Base-by-base conservation (phyloP, 2,113 vertebrate genomes). In the Eidolon helvum region DNA sequence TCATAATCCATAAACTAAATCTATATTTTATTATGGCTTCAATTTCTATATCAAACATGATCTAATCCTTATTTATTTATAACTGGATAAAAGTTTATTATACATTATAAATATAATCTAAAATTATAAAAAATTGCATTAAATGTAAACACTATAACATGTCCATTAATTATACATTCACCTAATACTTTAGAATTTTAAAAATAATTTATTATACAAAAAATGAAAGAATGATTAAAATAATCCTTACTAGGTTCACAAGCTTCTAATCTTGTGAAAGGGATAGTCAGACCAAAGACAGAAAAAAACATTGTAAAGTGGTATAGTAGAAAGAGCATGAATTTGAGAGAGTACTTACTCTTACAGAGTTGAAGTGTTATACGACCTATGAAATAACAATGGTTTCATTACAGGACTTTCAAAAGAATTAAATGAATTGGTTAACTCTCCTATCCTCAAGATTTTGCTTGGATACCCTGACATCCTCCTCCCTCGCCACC, bases 101-200 rank as follows among this genome's bases (percentile, higher is more conserved):
- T 4, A 55, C 5, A 66, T 83, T 85, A 69, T 16, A 95, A n/a
- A 65, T 75, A 53, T 35, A 68, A 78, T 53, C 38, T 77, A 92
- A 87, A 10, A 48, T n/a, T 55, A 63, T 71, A 43, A 92, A 92
- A 72, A 94, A 71, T 80, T 84, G 66, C 35, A 93, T 45, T 79
- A 65, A 48, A 94, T 50, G n/a, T 84, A 65, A 26, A 71, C 4
- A 82, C 18, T 40, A 6, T 63, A 48, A 55, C 40, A 33, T 48
- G 33, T 7, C 45, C 59, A 48, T 80, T 85, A 68, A 35, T 24
- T 33, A 53, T 74, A 74, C 9, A 75, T 24, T 80, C 30, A 38
- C 3, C 30, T 68, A 61, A 48, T 38, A 90, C 66, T 63, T 63
- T 74, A 85, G 55, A 91, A 50, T 61, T 45, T 75, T 18, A 4